Conservation (phyloP, 2,113 vertebrate species). For the Mesocricetus auratus region DNA sequence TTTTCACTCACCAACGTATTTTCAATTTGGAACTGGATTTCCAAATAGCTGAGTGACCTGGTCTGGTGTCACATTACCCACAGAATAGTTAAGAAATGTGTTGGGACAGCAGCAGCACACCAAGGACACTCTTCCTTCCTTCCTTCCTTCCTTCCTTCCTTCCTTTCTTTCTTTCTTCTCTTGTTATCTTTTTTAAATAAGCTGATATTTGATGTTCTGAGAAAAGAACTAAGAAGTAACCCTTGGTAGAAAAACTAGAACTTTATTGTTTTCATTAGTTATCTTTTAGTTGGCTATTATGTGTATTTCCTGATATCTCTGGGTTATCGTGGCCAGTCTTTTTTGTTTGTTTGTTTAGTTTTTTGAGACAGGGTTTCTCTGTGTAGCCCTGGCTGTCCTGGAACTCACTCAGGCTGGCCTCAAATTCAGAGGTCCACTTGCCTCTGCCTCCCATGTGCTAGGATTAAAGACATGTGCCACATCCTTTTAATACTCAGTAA, state of each 20-base stretch:
- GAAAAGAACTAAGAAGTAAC: background rate
- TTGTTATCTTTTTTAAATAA: background rate
- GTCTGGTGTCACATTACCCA: constrained; percentile 56
- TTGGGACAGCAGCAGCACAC: constrained; percentile 4
- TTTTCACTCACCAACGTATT: constrained; percentile 57
- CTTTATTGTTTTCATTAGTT: background rate
- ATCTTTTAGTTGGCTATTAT: background rate
- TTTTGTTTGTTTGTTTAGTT: background rate
- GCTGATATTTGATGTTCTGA: constrained; percentile 45
- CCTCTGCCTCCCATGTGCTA: too few relatives aligned
- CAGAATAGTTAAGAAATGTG: constrained; percentile 25
- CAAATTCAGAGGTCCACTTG: too few relatives aligned
- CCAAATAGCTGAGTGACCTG: constrained; percentile 30
- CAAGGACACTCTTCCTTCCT: background rate
- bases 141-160: background rate
- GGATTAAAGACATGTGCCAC: too few relatives aligned
- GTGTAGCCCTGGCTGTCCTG: too few relatives aligned
- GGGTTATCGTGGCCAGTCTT: background rate
- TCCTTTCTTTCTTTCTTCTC: background rate
- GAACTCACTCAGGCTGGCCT: too few relatives aligned
- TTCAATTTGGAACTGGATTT: constrained; percentile 61
- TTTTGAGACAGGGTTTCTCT: too few relatives aligned
- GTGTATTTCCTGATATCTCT: background rate
- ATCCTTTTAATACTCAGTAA: background rate
- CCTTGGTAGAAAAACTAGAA: background rate